Percentiles rank a stretch among this genome's conserved stretches.
Evolutionary conservation across 2,888 invertebrate species (phyloP).

Genomic region (Escarpia spicata): DNA sequence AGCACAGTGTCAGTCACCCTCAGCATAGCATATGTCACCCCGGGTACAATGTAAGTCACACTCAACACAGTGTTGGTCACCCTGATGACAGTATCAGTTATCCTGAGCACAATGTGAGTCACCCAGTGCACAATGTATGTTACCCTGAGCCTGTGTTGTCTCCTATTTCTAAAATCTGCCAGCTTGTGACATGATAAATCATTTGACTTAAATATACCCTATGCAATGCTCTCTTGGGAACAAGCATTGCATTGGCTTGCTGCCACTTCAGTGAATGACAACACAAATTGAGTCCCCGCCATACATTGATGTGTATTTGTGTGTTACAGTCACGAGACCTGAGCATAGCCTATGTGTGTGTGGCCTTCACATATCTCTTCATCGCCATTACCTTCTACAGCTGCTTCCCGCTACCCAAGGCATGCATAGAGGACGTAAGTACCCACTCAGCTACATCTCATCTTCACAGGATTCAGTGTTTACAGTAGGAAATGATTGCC

Average conservation of each 20-base stretch:
- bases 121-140: neutral
- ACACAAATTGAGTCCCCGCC: neutral
- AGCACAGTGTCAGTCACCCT: slow-evolving; percentile 72
- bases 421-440: slow-evolving; percentile 91
- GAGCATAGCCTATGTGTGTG: slow-evolving; percentile 82
- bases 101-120: slow-evolving; percentile 85
- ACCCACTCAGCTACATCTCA: neutral
- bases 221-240: neutral
- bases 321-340: slow-evolving; percentile 82
- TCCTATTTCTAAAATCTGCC: too few relatives aligned
- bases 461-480: neutral
- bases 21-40: slow-evolving; percentile 80
- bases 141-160: slow-evolving; percentile 61
- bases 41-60: slow-evolving; percentile 67
- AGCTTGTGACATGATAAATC: too few relatives aligned
- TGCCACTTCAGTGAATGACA: neutral
- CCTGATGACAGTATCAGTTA: slow-evolving; percentile 52
- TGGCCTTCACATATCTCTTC: slow-evolving; percentile 82
- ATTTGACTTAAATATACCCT: too few relatives aligned
- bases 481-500: neutral
- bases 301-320: neutral
- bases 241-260: neutral
- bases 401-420: slow-evolving; percentile 84
- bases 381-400: slow-evolving; percentile 85
- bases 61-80: slow-evolving; percentile 83